Base-by-base conservation (phyloP, 2,888 invertebrate genomes). In the Labia minor region DNA sequence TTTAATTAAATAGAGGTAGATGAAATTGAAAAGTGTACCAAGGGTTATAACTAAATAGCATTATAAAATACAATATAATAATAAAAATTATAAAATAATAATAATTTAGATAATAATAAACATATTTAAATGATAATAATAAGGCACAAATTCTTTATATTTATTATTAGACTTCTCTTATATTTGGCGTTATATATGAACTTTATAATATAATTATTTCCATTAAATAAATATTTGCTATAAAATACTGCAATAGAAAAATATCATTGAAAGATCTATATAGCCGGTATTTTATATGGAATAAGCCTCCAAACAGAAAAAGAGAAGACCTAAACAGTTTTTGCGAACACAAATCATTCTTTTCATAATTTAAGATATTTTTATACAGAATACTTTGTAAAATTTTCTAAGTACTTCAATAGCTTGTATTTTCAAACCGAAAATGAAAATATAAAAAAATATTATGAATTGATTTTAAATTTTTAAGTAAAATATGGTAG, bases 171-270 rank as follows among this genome's bases (percentile, higher is more conserved):
- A 49, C 49, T 49, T 49, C 49, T 49, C 49, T 49, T 49, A 49
- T 49, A 49, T 49, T 49, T 49, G 49, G 49, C 49, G 49, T 49
- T 49, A 49, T 49, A 49, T 49, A 49, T 49, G 49, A 49, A 49
- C 49, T 49, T 49, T 49, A 49, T 49, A n/a, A n/a, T n/a, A n/a
- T n/a, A 26, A 26, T 26, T 49, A 49, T 49, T 11, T 49, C 16
- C 16, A 49, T 49, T 49, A 49, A 49, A 49, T 49, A 49, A 10
- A 49, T 49, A 49, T 49, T 49, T 49, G 49, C 49, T 49, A 49
- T 49, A 14, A 49, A 49, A 49, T 49, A 49, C 49, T 49, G 49
- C 49, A 49, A 49, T 49, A 49, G 49, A 49, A 49, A 49, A 49
- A 49, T 49, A 49, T 49, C 49, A 49, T 11, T 49, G 14, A 49